Percentiles rank a stretch among this genome's conserved stretches.
phyloP scores from a whole-genome alignment of 2,888 invertebrate genomes.

The Folsomia candida region DNA sequence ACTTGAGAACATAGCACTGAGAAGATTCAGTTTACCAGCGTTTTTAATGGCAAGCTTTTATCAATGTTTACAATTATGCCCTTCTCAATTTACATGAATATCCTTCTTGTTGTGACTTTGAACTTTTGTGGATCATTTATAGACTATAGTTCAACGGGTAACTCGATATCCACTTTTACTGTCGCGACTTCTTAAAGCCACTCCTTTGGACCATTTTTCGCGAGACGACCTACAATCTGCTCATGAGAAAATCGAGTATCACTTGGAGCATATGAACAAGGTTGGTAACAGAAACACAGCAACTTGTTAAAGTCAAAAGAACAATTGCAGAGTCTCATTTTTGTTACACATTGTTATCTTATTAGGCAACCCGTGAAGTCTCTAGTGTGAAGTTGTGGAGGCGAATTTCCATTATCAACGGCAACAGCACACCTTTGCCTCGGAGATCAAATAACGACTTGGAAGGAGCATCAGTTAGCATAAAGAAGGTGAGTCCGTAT shows the following conservation, averaged over 20 bases:
- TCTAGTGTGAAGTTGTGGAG: constrained; percentile 71
- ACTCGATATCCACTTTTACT: constrained; percentile 93
- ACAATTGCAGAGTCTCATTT: not conserved
- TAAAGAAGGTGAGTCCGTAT: not conserved
- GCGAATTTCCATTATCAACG: constrained; percentile 73
- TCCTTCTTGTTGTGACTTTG: not conserved
- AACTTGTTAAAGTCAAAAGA: not conserved
- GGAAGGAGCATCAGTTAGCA: constrained; percentile 65
- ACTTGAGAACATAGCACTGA: constrained; percentile 88
- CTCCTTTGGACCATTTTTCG: constrained; percentile 72
- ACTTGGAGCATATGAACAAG: constrained; percentile 90
- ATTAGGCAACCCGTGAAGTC: constrained; percentile 48
- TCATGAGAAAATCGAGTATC: constrained; percentile 86
- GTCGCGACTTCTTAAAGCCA: constrained; percentile 85
- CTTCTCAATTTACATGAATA: not conserved
- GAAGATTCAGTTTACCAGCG: constrained; percentile 95
- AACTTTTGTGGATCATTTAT: constrained; percentile 31
- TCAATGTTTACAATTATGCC: not conserved
- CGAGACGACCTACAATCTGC: constrained; percentile 80
- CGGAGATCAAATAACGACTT: constrained; percentile 73
- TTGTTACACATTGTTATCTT: not conserved
- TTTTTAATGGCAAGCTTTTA: constrained; percentile 78
- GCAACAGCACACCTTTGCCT: constrained; percentile 50
- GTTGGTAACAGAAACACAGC: constrained; percentile 53
- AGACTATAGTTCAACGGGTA: constrained; percentile 93